phyloP scores from a whole-genome alignment of 2,888 invertebrate species.

The Pachymerium ferrugineum region DNA sequence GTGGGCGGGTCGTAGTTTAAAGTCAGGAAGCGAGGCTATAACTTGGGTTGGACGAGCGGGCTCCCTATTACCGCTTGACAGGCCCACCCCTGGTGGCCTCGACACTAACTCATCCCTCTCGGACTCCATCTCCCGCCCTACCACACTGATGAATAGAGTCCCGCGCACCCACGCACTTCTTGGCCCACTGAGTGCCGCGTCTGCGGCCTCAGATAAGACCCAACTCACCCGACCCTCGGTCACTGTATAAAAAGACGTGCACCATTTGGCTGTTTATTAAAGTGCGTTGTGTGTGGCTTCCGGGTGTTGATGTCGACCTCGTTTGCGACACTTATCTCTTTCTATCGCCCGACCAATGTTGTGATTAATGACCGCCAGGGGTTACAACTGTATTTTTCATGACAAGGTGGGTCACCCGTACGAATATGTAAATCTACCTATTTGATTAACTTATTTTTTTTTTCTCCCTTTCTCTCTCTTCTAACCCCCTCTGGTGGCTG shows the following conservation, averaged over 20 bases:
- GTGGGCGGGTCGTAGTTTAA: slow-evolving; percentile 31
- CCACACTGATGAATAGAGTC: slow-evolving; percentile 8
- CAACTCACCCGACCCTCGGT: neutral
- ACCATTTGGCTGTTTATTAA: too few species aligned
- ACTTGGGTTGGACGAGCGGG: slow-evolving; percentile 32
- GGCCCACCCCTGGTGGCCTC: slow-evolving; percentile 32
- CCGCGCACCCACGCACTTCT: neutral
- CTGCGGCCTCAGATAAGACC: neutral
- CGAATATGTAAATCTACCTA: neutral
- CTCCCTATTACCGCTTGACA: slow-evolving; percentile 32
- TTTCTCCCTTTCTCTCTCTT: too few species aligned
- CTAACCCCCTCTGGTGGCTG: neutral
- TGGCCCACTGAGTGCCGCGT: neutral
- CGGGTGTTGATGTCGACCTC: neutral
- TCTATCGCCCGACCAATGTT: neutral
- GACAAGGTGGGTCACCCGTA: neutral
- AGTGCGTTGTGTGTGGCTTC: neutral
- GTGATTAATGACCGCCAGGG: neutral
- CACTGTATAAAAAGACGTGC: neutral
- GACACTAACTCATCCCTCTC: slow-evolving; percentile 29
- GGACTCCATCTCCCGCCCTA: neutral
- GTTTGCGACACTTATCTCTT: neutral
- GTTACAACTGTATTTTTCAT: neutral
- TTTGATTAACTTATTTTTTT: neutral
- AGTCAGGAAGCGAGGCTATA: slow-evolving; percentile 32